Evolutionary conservation across 2,888 invertebrate species (phyloP).

Genomic region (Drosophila suboccidentalis): DNA sequence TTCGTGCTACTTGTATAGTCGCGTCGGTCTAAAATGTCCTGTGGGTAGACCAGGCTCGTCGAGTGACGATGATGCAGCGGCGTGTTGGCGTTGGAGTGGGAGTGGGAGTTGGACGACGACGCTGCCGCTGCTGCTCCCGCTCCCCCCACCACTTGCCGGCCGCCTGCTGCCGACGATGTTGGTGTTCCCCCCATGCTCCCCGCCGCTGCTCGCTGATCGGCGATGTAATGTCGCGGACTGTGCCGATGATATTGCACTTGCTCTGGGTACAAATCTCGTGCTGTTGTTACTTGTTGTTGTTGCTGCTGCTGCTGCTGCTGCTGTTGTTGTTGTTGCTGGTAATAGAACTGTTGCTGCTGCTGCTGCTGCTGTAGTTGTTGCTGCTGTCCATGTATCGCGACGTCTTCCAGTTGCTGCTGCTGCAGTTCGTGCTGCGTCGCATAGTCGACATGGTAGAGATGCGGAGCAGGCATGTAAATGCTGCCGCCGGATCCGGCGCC

Average conservation of each 20-base stretch:
- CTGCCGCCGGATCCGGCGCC: slow-evolving; percentile 65
- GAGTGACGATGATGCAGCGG: slow-evolving; percentile 78
- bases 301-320: slow-evolving; percentile 55
- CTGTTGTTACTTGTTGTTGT: slow-evolving; percentile 47
- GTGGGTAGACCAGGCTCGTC: slow-evolving; percentile 83
- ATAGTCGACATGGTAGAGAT: slow-evolving; percentile 74
- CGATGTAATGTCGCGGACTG: slow-evolving; percentile 84
- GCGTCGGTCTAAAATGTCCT: slow-evolving; percentile 85
- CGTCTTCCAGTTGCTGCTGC: slow-evolving; percentile 64
- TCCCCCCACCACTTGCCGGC: slow-evolving; percentile 60
- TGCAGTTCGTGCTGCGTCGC: slow-evolving; percentile 62
- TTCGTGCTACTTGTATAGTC: slow-evolving; percentile 80
- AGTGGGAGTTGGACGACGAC: slow-evolving; percentile 69
- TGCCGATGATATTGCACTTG: slow-evolving; percentile 84
- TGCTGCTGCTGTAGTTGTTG: slow-evolving; percentile 43
- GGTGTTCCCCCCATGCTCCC: slow-evolving; percentile 61
- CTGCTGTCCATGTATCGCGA: slow-evolving; percentile 67
- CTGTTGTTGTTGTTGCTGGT: slow-evolving; percentile 38
- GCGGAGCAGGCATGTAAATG: slow-evolving; percentile 76
- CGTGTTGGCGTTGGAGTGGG: slow-evolving; percentile 73
- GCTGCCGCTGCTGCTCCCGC: slow-evolving; percentile 18
- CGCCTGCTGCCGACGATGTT: slow-evolving; percentile 55
- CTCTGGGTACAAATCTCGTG: slow-evolving; percentile 80
- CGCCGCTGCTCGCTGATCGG: slow-evolving; percentile 79
- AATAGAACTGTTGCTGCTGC: slow-evolving; percentile 30